phyloP scores from a whole-genome alignment of 2,797 vertebrate species.

The Lepilemur ruficaudatus region DNA sequence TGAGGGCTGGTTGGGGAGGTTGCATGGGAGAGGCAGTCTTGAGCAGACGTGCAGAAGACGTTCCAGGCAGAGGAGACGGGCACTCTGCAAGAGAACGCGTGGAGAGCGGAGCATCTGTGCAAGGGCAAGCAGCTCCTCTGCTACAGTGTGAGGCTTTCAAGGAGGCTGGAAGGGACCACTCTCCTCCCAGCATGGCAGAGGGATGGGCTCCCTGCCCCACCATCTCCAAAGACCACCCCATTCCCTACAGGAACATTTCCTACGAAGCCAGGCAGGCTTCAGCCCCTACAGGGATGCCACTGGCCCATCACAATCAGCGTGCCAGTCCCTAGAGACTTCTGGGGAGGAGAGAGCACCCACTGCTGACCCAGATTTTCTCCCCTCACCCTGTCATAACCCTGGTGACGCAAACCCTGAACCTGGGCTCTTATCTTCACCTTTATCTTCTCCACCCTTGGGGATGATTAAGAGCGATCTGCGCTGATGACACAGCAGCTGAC shows the following conservation, averaged over 20 bases:
- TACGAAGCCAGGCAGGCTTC: background rate
- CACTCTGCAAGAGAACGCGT: background rate
- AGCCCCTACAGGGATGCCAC: background rate
- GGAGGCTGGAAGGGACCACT: background rate
- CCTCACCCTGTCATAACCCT: background rate
- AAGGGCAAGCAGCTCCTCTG: background rate
- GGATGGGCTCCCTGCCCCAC: background rate
- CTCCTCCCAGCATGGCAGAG: background rate
- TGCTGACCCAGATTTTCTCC: background rate
- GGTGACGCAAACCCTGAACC: background rate
- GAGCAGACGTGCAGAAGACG: background rate
- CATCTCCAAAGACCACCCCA: background rate
- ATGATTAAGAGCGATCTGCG: constrained; percentile 79
- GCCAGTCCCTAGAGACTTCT: background rate
- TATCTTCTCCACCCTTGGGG: constrained; percentile 62
- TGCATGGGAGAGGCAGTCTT: background rate
- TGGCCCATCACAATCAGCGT: background rate
- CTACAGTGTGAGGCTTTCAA: background rate
- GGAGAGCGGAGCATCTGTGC: background rate
- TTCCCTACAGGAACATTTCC: background rate
- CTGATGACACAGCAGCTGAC: constrained; percentile 80
- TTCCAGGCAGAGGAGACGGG: background rate
- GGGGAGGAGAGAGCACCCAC: background rate
- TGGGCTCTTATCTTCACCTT: constrained; percentile 64
- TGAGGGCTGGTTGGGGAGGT: fast-evolving